Base-by-base conservation (phyloP, 2,797 vertebrate genomes). In the Lacerta agilis region DNA sequence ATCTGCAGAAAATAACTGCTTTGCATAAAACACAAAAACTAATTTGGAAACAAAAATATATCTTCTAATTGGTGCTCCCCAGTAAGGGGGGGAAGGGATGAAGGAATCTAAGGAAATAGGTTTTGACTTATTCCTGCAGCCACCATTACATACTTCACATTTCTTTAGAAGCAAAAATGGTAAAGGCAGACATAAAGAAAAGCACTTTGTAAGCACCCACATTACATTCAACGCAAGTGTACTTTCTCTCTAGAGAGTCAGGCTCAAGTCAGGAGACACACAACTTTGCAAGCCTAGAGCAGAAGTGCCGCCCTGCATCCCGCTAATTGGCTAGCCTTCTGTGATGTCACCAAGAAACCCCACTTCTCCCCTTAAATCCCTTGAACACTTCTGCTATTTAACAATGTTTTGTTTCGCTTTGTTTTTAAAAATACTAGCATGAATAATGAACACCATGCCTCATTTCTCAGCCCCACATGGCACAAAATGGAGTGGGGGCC, bases 1-100 rank as follows among this genome's bases (percentile, higher is more conserved):
- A 95, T 94, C 89, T 75, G 64, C 49, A 86, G 87, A 85, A 75
- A 94, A 88, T 83, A 91, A 89, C 67, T 67, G 79, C 86, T 64
- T 83, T 64, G 79, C 92, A 80, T 88, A 92, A 90, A 93, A 82
- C 33, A 86, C 5, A 82, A 78, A 88, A 79, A 83, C 7, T 64
- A 38, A 88, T 85, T n/a, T 55, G 49, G 49, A 55, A 55, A 55
- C 72, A 87, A 49, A 49, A 49, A 49, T 13, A 91, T 0, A 0
- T 72, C 85, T 87, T 90, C 83, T 82, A 92, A 86, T 86, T 89
- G 84, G n/a, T 41, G 76, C 17, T 66, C 81, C 84, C 8, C 88
- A 82, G 90, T 5, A 89, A n/a, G 61, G 9, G 77, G 71, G 49
- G 6, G n/a, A 72, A 91, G 76, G 58, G 45, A 71, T 5, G 6